Base-by-base conservation (phyloP, 2,888 invertebrate species). In the Sicus ferrugineus region DNA sequence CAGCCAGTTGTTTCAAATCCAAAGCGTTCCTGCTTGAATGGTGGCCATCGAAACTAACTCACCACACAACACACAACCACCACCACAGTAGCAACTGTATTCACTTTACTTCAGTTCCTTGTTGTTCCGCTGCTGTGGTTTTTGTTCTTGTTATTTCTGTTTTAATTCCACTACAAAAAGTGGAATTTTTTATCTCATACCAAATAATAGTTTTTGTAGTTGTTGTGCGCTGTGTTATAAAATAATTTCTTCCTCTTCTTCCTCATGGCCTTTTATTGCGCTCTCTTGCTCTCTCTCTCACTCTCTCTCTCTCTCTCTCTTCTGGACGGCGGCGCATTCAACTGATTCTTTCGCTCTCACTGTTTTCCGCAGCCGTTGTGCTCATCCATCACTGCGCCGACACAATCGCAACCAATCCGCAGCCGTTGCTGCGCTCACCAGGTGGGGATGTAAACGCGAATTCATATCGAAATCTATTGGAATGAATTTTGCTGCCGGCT, bases 351-450 rank as follows among this genome's bases (percentile, higher is more conserved):
- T 52, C 11, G 50, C 21, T 59, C n/a, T 59, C 21, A 30, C 28
- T 59, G 34, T 19, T 59, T 21, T 31, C 34, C 1, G 16, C 56
- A n/a, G 65, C 66, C 26, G 31, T 66, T 42, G 63, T 56, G 56
- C 42, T 26, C 3, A 48, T 11, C 48, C 5, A 48, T 23, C 11
- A 52, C 21, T 3, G 26, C 52, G 23, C 2, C 23, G 4, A 26
- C 52, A 21, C 31, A 34, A 16, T 71, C 69, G 67, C 75, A 77
- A 76, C 80, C 80, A 81, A 81, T 81, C 81, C 73, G 78, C 79
- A 73, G 73, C 62, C 74, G 77, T 75, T 75, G n/a, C n/a, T n/a
- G 73, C 74, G 72, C 56, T 68, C 72, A 75, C 77, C 77, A 80
- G 80, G 78, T 80, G 79, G 77, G n/a, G 74, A 77, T 76, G 77